phyloP scores from a whole-genome alignment of 2,113 vertebrate species.

The Calyptomena viridis region DNA sequence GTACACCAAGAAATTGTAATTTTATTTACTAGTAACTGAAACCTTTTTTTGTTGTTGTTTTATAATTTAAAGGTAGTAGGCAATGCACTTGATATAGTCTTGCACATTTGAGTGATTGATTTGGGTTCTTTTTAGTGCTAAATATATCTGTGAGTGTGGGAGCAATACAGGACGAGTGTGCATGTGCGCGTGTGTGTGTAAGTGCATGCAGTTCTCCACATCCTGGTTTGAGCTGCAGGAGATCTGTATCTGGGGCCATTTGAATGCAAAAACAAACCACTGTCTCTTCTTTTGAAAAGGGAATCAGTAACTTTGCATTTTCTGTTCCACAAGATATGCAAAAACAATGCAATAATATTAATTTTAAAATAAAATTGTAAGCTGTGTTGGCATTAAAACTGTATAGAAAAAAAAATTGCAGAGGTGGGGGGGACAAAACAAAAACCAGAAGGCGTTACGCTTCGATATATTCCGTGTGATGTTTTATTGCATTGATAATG shows the following conservation, averaged over 20 bases:
- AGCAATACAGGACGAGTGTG: slow-evolving; percentile 19
- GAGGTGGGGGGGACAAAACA: neutral
- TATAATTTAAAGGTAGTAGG: slow-evolving; percentile 69
- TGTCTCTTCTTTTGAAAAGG: slow-evolving; percentile 77
- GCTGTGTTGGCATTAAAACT: slow-evolving; percentile 81
- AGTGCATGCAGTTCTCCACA: slow-evolving; percentile 40
- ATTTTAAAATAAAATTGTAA: slow-evolving; percentile 79
- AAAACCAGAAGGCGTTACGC: slow-evolving; percentile 69
- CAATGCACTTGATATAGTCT: slow-evolving; percentile 70
- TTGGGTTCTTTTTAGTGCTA: slow-evolving; percentile 59
- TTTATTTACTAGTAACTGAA: slow-evolving; percentile 60
- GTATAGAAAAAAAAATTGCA: slow-evolving; percentile 72
- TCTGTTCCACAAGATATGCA: slow-evolving; percentile 99
- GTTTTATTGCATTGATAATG: slow-evolving; percentile 88
- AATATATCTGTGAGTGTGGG: slow-evolving; percentile 31
- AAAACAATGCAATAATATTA: slow-evolving; percentile 99
- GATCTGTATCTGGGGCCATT: slow-evolving; percentile 62
- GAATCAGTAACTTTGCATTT: slow-evolving; percentile 82
- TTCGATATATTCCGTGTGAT: slow-evolving; percentile 81
- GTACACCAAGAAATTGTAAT: slow-evolving; percentile 66
- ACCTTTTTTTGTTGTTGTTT: slow-evolving; percentile 66
- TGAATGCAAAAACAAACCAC: slow-evolving; percentile 75
- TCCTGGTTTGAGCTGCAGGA: slow-evolving; percentile 47
- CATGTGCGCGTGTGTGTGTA: neutral
- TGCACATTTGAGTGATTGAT: slow-evolving; percentile 65